Evolutionary conservation across 2,113 vertebrate genomes (phyloP), one percentile per base, ranked within the genome.

Genomic region (Pelusios castaneus): DNA sequence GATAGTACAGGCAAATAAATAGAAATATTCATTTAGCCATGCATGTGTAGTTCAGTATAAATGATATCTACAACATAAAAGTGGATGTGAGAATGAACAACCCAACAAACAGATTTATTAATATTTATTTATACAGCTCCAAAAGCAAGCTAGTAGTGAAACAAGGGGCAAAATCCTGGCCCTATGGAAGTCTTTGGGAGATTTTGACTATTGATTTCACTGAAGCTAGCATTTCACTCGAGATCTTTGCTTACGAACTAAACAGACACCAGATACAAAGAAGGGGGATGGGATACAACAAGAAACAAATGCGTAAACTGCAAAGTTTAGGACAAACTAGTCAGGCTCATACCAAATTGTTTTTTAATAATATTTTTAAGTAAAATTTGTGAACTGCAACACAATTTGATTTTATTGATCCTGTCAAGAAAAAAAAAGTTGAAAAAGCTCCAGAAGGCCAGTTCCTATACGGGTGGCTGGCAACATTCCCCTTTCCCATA

Each of bases 51-150:
- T 54, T 77, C 43, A 45, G 80, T 54, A 77, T 29, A 13, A 76
- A 63, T 9, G 38, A 38, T 21, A 34, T 38, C n/a, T 38, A 38
- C 16, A 38, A 70, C 38, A 76, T 76, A 27, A 11, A 76, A 76
- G 41, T 84, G 82, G 92, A 43, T 58, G 54, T 19, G 49, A 87
- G 43, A 87, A 91, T 1, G 3, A 87, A 27, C 6, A 87, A 84
- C 87, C 47, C n/a, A 67, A 8, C 38, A 43, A 82, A 75, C 8
- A 34, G 12, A 2, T 55, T 14, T 34, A 27, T 80, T 84, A 80
- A 70, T 24, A 49, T 0, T 0, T 10, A 45, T 8, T 89, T 58
- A 45, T 1, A 8, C 1, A 0, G n/a, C 31, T 75, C 27, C 82
- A 80, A 58, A 51, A 76, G 41, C 43, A 7, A 25, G 73, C 41